Base-by-base conservation (phyloP, 2,888 invertebrate species). In the Physocephala rufipes region DNA sequence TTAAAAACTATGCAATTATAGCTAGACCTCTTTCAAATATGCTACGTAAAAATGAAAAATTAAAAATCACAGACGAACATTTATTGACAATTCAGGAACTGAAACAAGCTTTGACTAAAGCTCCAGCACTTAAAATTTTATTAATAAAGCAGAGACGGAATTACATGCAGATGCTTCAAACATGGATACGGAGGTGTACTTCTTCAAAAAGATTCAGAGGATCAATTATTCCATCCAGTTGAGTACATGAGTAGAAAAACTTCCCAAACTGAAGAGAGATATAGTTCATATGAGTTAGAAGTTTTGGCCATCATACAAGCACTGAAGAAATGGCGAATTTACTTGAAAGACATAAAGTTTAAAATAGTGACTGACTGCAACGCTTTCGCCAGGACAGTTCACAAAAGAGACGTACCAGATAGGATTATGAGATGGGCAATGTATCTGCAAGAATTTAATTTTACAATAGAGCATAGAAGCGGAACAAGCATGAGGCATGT, bases 341-440 rank as follows among this genome's bases (percentile, higher is more conserved):
- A 82, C 71, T 67, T 82, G 12, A 62, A 80, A 16, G 80, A 80
- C 9, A 67, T 71, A n/a, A n/a, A n/a, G n/a, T n/a, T n/a, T n/a
- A n/a, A n/a, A n/a, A n/a, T n/a, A n/a, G n/a, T n/a, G n/a, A 62
- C 28, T 15, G 62, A 62, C 21, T 62, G 62, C 43, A 71, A 78
- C 81, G 78, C 80, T 9, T 80, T 83, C 61, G 71, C 78, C 43
- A 76, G 70, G 68, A 81, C 80, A 0, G 78, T 82, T 77, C 49
- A 75, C 0, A 83, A 83, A 67, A 77, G 71, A 64, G 76, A 78
- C 30, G 24, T 72, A 9, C 30, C 69, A 2, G 24, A 53, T 26
- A 69, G 47, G 59, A 51, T 64, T 13, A 47, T 51, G 15, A 7
- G 65, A 26, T 72, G 67, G 71, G 66, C 71, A 13, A 30, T 68